Conservation (phyloP, 2,888 invertebrate species). For the Ophraella communa region DNA sequence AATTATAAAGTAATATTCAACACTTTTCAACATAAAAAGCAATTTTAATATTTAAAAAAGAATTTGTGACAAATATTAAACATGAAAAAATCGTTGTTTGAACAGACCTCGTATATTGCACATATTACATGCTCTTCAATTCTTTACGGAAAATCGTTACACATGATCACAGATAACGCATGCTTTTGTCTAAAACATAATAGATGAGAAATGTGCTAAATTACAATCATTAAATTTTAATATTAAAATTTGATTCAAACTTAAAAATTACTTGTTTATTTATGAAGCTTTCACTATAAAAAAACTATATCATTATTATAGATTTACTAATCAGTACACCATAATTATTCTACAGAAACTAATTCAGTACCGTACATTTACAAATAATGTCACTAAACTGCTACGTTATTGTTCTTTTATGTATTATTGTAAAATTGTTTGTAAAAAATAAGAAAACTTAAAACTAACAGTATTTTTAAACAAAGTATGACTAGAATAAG, state of each 20-base stretch:
- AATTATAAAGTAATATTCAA: no score
- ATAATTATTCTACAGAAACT: neutral
- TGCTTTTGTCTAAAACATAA: neutral
- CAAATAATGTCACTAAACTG: slow-evolving; percentile 2
- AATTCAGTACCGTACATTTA: slow-evolving; percentile 3
- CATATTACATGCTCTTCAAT: neutral
- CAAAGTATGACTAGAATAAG: slow-evolving; percentile 14
- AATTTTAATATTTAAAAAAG: no score
- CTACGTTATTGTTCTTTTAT: slow-evolving; percentile 5
- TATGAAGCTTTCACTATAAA: slow-evolving; percentile 2
- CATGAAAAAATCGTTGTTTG: neutral
- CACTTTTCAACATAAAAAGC: no score
- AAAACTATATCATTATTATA: neutral
- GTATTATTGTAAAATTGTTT: slow-evolving; percentile 1
- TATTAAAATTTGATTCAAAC: neutral
- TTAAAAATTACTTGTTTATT: neutral
- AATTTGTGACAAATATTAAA: no score
- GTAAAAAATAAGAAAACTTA: neutral
- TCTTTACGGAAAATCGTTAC: neutral
- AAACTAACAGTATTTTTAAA: slow-evolving; percentile 2
- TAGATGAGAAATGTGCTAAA: neutral
- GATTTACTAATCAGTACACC: slow-evolving; percentile 5
- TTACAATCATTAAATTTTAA: neutral
- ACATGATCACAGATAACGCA: neutral
- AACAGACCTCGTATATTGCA: neutral